phyloP scores from a whole-genome alignment of 2,797 vertebrate species.

The Sarcoramphus papa region DNA sequence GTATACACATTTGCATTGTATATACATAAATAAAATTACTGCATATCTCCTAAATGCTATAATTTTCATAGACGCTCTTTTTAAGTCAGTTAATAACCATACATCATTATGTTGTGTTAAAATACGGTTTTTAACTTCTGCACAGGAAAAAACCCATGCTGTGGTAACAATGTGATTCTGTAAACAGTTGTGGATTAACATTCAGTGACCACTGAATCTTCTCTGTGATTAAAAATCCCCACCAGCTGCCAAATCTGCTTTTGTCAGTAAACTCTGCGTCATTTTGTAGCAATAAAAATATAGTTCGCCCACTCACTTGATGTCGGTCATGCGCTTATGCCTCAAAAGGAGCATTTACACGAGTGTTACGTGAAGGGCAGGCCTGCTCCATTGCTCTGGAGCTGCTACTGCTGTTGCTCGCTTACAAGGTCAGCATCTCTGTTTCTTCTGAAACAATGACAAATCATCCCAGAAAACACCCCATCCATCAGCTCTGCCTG shows the following conservation, averaged over 20 bases:
- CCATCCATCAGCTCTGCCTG: neutral
- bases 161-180: neutral
- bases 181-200: slow-evolving; percentile 18
- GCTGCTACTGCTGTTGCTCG: neutral
- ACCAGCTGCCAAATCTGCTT: slow-evolving; percentile 12
- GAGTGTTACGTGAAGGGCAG: neutral
- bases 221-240: slow-evolving; percentile 22
- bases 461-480: neutral
- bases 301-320: neutral
- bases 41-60: neutral
- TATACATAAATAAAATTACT: neutral
- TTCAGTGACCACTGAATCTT: slow-evolving; percentile 6
- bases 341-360: neutral
- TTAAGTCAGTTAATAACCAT: neutral
- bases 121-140: neutral
- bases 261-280: neutral
- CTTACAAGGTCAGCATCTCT: neutral
- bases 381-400: neutral
- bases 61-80: neutral
- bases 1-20: neutral
- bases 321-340: neutral
- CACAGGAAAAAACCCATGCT: neutral
- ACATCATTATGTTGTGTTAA: neutral
- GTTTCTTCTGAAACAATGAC: neutral
- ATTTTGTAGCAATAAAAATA: neutral